Evolutionary conservation across 1,140 invertebrate species (phyloP), one percentile per base, ranked within the genome.

Genomic region (Aporrectodea caliginosa): DNA sequence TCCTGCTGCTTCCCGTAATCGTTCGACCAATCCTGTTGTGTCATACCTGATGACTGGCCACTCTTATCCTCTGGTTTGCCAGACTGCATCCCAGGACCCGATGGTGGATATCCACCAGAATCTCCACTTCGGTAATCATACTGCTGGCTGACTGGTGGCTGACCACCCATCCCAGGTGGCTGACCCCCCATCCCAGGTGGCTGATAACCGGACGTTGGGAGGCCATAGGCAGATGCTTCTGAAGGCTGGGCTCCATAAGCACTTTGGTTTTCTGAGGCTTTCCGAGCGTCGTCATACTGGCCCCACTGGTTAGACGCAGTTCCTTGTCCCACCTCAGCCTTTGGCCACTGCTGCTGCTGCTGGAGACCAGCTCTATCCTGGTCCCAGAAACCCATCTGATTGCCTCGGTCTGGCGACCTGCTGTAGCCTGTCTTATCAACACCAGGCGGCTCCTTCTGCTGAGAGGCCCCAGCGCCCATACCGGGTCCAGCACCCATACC

Each of bases 291-390:
- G 22, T 58, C 43, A 58, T 12, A 58, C 43, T 58, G 43, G 43
- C 22, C 22, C 43, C 43, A 58, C 43, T 58, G 43, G 6, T 58
- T 6, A 22, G 6, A 6, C 6, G 6, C 43, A 6, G 22, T 58
- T 58, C 6, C 6, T 58, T 58, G 43, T 6, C 22, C 22, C 43
- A 58, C 6, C 43, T 58, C 43, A 22, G 43, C 43, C 22, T 58
- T 58, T 58, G 43, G 43, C 43, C 43, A 58, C 43, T 58, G 43
- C 43, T 58, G 43, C 43, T 58, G 43, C 43, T 58, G 43, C 43
- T 58, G 43, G 6, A 12, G 43, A 6, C 22, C 6, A 22, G 43
- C 6, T 58, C 43, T 58, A 22, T 22, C 22, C 43, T 6, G 22
- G 43, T 58, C 43, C 6, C 43, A n/a, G n/a, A n/a, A n/a, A n/a